Conservation (phyloP, 2,888 invertebrate species). For the Drosophila fulvimacula region DNA sequence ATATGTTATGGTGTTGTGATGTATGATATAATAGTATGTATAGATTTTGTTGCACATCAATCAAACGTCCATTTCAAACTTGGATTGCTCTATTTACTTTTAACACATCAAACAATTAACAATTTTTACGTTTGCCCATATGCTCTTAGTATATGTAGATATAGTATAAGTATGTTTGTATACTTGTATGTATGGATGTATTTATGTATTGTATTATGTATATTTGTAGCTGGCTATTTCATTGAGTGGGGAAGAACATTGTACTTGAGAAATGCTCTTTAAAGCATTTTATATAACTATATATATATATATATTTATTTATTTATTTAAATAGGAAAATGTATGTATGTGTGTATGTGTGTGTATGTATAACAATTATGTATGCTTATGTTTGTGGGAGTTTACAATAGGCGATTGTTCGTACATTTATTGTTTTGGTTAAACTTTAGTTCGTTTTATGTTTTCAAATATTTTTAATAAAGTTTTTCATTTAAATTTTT, state of each 20-base stretch:
- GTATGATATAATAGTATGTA: conserved; percentile 35
- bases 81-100: conserved; percentile 17
- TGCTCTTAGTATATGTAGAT: conserved; percentile 13
- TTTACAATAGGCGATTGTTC: conserved; percentile 69
- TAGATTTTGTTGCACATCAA: conserved; percentile 4
- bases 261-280: conserved; percentile 51
- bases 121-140: conserved; percentile 20
- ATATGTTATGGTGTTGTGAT: conserved; percentile 28
- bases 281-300: conserved; percentile 19
- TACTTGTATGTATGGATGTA: conserved; percentile 4
- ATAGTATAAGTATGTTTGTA: conserved; percentile 21
- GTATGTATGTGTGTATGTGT: conserved; percentile 13
- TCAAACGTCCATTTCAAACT: conserved; percentile 1
- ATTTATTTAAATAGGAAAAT: conserved; percentile 2
- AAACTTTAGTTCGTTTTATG: conserved; percentile 36
- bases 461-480: conserved; percentile 38
- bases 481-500: conserved; percentile 33
- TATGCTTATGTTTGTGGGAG: conserved; percentile 46
- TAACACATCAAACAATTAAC: conserved; percentile 29
- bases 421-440: conserved; percentile 63
- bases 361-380: conserved; percentile 15
- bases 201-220: conserved; percentile 23
- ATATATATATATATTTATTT: conserved; percentile 2
- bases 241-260: conserved; percentile 69
- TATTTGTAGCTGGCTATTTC: conserved; percentile 48